Evolutionary conservation across 2,888 invertebrate genomes (phyloP).

Genomic region (Sinelater perroti): DNA sequence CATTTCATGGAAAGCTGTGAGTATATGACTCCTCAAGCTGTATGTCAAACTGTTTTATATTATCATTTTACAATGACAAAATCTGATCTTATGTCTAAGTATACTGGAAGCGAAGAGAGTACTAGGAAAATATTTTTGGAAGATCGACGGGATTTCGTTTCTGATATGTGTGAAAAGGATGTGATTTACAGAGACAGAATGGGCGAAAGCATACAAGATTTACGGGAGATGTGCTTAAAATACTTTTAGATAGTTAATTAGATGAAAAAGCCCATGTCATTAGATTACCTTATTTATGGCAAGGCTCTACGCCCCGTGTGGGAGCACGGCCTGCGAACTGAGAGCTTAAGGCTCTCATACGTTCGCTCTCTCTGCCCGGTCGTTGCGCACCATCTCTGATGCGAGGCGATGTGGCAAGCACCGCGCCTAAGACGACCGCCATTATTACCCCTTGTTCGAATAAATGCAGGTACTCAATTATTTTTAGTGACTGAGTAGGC

Average conservation of each 20-base stretch:
- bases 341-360: too few relatives aligned
- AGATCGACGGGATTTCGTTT: constrained; percentile 40
- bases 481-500: too few relatives aligned
- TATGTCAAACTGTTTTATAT: constrained; percentile 31
- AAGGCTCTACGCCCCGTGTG: too few relatives aligned
- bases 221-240: constrained; percentile 36
- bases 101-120: constrained; percentile 39
- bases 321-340: too few relatives aligned
- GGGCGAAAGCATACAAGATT: constrained; percentile 36
- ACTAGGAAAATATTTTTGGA: constrained; percentile 36
- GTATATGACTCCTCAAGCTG: constrained; percentile 51
- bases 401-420: too few relatives aligned
- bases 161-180: constrained; percentile 36
- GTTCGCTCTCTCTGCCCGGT: too few relatives aligned
- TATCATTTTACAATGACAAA: constrained; percentile 13
- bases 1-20: constrained; percentile 54
- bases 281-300: too few relatives aligned
- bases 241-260: constrained; percentile 27
- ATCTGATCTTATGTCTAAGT: constrained; percentile 29
- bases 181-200: constrained; percentile 27
- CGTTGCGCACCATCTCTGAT: too few relatives aligned
- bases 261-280: too few relatives aligned
- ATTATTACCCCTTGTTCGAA: too few relatives aligned
- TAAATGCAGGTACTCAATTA: too few relatives aligned
- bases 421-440: too few relatives aligned